Base-by-base conservation (phyloP, 2,888 invertebrate species). In the Drosophila fungiperda region DNA sequence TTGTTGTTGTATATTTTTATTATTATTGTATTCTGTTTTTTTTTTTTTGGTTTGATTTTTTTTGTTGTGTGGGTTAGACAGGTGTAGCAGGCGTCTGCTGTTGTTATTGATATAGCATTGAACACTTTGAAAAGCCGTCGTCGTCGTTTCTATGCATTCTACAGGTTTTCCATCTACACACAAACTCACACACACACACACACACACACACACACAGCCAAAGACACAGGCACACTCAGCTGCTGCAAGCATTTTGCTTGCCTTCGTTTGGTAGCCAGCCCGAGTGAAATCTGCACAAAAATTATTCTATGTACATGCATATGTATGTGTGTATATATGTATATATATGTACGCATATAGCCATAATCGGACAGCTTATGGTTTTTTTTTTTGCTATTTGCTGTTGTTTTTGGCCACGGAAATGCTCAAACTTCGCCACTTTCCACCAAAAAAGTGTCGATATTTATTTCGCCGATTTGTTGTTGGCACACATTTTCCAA, bases 91-190 rank as follows among this genome's bases (percentile, higher is more conserved):
- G 68, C 57, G 64, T 55, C 36, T 72, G 82, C 55, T 65, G 81
- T 60, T 87, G 87, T 80, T 86, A 88, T 83, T 84, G 83, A 83
- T 83, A 85, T 80, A 86, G 88, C 88, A 87, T 87, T 84, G 84
- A 87, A 77, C 81, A 80, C 81, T 85, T 85, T 80, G 86, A 88
- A 83, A 88, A 86, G 83, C 81, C 86, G 86, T 86, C 69, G 80
- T 55, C 58, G 76, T 80, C 45, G 35, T 36, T 80, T 70, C 72
- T 69, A 76, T 80, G 83, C 89, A 85, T 88, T 85, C 89, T 86
- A 85, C 84, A 86, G 81, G 84, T 88, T 85, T 88, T 85, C 78
- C 84, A 86, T 54, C 69, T 48, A 73, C 68, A 75, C 66, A 65
- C 59, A 60, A 20, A 68, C 49, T 65, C 70, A 40, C 52, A 58